These are phyloP conservation scores for Parazoanthus atlanticus DNA, from an alignment of 92 coral and sea anemone genomes.

Conservation along the genomic window DNA sequence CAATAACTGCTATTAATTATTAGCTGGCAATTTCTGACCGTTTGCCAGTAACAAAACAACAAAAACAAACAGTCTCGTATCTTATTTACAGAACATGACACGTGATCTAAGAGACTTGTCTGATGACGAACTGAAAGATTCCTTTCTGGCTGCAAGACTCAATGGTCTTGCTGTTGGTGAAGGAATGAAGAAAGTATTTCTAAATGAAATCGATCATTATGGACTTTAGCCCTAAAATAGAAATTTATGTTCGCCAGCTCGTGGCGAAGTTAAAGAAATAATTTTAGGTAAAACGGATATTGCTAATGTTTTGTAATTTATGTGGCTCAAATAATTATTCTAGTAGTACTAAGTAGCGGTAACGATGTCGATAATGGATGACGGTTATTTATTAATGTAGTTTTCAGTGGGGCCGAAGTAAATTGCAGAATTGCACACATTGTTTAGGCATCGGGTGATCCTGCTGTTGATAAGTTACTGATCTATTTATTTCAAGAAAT, in stretches of 20 bases:
- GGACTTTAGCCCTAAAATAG: conserved; percentile 2
- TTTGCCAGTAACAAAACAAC: too few species aligned
- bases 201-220: neutral
- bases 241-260: conserved; percentile 4
- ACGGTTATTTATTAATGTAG: neutral
- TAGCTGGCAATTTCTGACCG: too few species aligned
- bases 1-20: too few species aligned
- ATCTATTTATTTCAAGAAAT: too few species aligned
- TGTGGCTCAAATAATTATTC: neutral
- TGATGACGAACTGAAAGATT: conserved; percentile 31
- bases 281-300: neutral
- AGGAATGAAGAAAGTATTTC: conserved; percentile 1
- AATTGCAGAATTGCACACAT: too few species aligned
- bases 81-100: too few species aligned
- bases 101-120: conserved; percentile 16
- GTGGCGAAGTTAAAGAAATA: conserved; percentile 14
- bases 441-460: too few species aligned
- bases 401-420: too few species aligned
- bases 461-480: too few species aligned
- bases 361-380: neutral
- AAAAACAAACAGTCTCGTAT: too few species aligned
- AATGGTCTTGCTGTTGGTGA: conserved; percentile 40
- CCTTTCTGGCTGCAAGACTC: conserved; percentile 47
- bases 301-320: neutral
- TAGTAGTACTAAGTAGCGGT: neutral